Percentiles rank a stretch among this genome's conserved stretches.
Evolutionary conservation across 2,113 vertebrate genomes (phyloP).

Genomic region (Phaethon lepturus): DNA sequence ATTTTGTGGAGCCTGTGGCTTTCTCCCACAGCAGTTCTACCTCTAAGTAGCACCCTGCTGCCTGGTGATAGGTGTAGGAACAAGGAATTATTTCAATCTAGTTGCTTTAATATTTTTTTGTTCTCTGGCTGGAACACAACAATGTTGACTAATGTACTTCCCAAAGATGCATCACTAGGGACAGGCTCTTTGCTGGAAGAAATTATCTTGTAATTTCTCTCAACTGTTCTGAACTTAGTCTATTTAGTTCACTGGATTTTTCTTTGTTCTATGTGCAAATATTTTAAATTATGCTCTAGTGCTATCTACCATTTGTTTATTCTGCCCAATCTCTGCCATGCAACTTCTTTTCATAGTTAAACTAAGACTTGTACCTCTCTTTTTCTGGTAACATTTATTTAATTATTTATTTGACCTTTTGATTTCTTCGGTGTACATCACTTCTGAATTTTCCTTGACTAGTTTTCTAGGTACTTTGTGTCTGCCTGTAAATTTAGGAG

Average conservation of each 20-base stretch:
- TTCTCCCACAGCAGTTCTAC: background rate
- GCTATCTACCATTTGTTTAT: background rate
- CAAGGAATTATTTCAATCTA: background rate
- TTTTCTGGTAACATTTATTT: background rate
- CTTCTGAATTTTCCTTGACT: background rate
- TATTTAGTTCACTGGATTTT: background rate
- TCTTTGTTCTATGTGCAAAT: background rate
- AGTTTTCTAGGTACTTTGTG: background rate
- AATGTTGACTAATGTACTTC: background rate
- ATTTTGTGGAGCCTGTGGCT: background rate
- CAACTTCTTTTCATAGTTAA: background rate
- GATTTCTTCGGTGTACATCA: background rate
- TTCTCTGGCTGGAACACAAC: background rate
- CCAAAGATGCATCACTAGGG: background rate
- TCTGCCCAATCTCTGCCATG: background rate
- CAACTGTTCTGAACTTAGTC: background rate
- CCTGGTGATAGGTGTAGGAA: background rate
- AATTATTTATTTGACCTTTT: background rate
- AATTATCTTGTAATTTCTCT: background rate
- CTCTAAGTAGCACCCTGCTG: background rate
- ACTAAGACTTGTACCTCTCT: background rate
- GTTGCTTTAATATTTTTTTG: background rate
- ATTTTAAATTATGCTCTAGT: background rate
- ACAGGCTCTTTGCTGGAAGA: background rate
- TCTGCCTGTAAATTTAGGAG: background rate